A percentile compares a stretch with the other conserved stretches of the same genome.
phyloP scores from a whole-genome alignment of 2,888 invertebrate genomes.

The Sesia apiformis region DNA sequence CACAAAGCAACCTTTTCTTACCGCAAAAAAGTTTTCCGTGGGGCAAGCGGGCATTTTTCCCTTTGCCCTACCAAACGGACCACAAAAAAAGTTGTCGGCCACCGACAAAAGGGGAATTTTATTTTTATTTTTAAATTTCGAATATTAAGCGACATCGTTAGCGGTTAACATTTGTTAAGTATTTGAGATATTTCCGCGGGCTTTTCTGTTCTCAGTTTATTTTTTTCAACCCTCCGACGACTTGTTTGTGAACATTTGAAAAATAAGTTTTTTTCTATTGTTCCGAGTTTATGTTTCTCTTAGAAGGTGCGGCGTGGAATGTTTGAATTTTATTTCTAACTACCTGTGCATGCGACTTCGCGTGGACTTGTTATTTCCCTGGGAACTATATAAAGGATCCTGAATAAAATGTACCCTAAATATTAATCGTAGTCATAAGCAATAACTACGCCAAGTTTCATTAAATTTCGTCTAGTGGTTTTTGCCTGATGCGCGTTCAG shows the following conservation, averaged over 20 bases:
- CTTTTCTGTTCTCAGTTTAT: constrained; percentile 34
- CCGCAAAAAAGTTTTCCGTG: constrained; percentile 66
- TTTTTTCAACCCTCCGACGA: constrained; percentile 18
- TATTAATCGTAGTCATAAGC: too few species aligned
- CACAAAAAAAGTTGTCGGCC: constrained; percentile 61
- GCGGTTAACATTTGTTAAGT: constrained; percentile 69
- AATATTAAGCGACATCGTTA: constrained; percentile 70
- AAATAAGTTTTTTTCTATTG: constrained; percentile 28
- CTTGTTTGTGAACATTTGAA: constrained; percentile 18
- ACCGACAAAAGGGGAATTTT: constrained; percentile 55
- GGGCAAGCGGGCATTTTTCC: constrained; percentile 60
- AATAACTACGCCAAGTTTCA: too few species aligned
- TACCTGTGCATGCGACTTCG: too few species aligned
- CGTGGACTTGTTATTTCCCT: too few species aligned
- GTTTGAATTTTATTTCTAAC: too few species aligned
- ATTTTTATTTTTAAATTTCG: constrained; percentile 54
- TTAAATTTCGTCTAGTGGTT: too few species aligned
- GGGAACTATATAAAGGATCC: too few species aligned
- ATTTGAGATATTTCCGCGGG: constrained; percentile 60
- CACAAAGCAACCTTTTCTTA: constrained; percentile 69
- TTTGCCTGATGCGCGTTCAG: too few species aligned
- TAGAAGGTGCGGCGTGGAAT: too few species aligned
- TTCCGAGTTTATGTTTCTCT: constrained; percentile 30
- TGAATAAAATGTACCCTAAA: too few species aligned
- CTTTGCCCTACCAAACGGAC: constrained; percentile 60